phyloP scores from a whole-genome alignment of 2,888 invertebrate species.

The Drosophila hamatofila region DNA sequence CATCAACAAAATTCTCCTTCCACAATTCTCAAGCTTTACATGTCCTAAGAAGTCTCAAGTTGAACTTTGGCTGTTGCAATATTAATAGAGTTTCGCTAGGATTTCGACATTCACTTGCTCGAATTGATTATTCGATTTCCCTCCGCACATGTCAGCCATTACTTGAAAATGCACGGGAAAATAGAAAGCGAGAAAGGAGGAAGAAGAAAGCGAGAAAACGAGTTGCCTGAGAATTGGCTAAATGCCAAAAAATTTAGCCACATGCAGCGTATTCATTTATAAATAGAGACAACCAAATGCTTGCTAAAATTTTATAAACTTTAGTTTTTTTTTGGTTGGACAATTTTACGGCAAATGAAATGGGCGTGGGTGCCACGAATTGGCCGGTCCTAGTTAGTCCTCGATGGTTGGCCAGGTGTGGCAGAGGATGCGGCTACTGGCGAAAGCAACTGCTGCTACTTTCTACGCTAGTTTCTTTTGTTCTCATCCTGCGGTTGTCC shows the following conservation, averaged over 20 bases:
- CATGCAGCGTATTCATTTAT: constrained; percentile 50
- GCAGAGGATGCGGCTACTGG: constrained; percentile 5
- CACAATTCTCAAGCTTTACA: neutral
- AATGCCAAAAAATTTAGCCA: constrained; percentile 46
- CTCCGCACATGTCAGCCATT: constrained; percentile 31
- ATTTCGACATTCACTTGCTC: constrained; percentile 32
- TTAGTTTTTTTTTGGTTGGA: constrained; percentile 6
- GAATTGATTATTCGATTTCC: constrained; percentile 64
- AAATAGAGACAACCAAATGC: constrained; percentile 47
- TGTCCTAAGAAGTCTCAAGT: neutral
- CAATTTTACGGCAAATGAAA: constrained; percentile 39
- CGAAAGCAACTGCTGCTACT: constrained; percentile 16
- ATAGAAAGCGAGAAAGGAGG: neutral
- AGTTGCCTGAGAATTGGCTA: constrained; percentile 38
- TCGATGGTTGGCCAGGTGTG: constrained; percentile 2
- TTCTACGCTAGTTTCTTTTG: constrained; percentile 46
- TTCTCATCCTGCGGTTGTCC: constrained; percentile 38
- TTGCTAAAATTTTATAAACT: neutral
- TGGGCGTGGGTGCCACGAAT: constrained; percentile 8
- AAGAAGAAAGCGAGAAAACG: neutral
- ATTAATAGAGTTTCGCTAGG: neutral
- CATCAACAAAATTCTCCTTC: neutral
- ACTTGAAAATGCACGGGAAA: constrained; percentile 37
- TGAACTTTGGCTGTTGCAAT: neutral
- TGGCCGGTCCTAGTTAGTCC: neutral